These are phyloP conservation scores for Syngnathus floridae DNA, from an alignment of 2,113 vertebrate species.

Conservation along the genomic window DNA sequence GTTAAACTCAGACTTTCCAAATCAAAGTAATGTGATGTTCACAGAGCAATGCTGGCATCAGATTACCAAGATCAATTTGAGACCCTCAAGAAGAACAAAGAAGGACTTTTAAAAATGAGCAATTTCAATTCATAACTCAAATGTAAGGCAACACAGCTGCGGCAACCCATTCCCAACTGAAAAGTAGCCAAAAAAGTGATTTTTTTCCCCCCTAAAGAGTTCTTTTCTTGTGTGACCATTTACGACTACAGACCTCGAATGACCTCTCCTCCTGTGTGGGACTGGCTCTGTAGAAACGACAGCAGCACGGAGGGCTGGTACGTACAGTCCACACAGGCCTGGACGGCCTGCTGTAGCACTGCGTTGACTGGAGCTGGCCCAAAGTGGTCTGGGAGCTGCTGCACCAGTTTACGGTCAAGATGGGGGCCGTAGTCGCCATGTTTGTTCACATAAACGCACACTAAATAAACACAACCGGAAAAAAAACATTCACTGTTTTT, in stretches of 20 bases:
- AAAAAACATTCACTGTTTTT: not conserved
- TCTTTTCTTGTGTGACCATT: not conserved
- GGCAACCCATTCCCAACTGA: not conserved
- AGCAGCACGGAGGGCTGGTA: conserved; percentile 83
- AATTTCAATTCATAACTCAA: not conserved
- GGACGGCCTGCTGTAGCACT: conserved; percentile 86
- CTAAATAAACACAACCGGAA: conserved; percentile 57
- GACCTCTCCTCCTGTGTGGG: conserved; percentile 88
- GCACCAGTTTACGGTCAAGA: conserved; percentile 85
- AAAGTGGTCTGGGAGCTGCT: conserved; percentile 91
- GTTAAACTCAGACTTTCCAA: not conserved
- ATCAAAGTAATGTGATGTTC: not conserved
- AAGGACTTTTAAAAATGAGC: not conserved
- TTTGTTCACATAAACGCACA: conserved; percentile 97
- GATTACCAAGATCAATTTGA: not conserved
- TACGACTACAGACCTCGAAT: conserved; percentile 78
- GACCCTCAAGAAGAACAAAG: not conserved
- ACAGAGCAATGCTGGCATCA: not conserved
- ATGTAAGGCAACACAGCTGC: not conserved
- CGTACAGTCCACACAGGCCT: conserved; percentile 92
- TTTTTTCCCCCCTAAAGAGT: too few species aligned
- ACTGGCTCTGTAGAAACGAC: conserved; percentile 85
- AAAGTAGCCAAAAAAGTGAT: not conserved
- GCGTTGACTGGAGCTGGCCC: conserved; percentile 92
- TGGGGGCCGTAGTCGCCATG: conserved; percentile 85